Percentiles rank a stretch among this genome's conserved stretches.
phyloP scores from a whole-genome alignment of 2,888 invertebrate species.

The Cordilura impudica region DNA sequence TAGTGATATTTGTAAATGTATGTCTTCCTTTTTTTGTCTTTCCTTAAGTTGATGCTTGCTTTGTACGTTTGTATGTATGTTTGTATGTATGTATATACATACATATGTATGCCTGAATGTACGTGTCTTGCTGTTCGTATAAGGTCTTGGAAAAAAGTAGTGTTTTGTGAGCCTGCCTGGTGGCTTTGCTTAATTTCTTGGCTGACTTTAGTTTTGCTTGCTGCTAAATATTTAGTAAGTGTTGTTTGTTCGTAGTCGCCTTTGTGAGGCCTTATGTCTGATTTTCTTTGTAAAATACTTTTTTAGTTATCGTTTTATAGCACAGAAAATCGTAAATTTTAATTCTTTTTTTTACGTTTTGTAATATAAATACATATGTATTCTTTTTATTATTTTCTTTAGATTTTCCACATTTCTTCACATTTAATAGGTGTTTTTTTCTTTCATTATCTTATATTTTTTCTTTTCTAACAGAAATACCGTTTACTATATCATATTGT shows the following conservation, averaged over 20 bases:
- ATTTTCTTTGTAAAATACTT: slow-evolving; percentile 42
- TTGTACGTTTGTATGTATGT: background rate
- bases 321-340: slow-evolving; percentile 47
- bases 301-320: slow-evolving; percentile 67
- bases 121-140: slow-evolving; percentile 29
- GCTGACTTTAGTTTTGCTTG: slow-evolving; percentile 54
- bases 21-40: slow-evolving; percentile 50
- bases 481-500: slow-evolving; percentile 8
- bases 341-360: slow-evolving; percentile 36
- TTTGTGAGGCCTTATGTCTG: slow-evolving; percentile 49
- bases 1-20: slow-evolving; percentile 37
- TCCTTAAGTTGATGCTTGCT: slow-evolving; percentile 34
- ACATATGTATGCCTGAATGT: background rate
- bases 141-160: slow-evolving; percentile 44
- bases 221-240: slow-evolving; percentile 32
- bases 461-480: background rate
- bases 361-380: background rate
- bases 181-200: slow-evolving; percentile 55
- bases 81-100: slow-evolving; percentile 10
- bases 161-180: slow-evolving; percentile 44
- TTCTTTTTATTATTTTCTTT: background rate
- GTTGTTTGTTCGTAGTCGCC: slow-evolving; percentile 24
- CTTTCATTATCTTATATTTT: background rate
- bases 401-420: slow-evolving; percentile 35
- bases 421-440: slow-evolving; percentile 28